Conservation (phyloP, 2,888 invertebrate genomes). For the Latheticus oryzae region DNA sequence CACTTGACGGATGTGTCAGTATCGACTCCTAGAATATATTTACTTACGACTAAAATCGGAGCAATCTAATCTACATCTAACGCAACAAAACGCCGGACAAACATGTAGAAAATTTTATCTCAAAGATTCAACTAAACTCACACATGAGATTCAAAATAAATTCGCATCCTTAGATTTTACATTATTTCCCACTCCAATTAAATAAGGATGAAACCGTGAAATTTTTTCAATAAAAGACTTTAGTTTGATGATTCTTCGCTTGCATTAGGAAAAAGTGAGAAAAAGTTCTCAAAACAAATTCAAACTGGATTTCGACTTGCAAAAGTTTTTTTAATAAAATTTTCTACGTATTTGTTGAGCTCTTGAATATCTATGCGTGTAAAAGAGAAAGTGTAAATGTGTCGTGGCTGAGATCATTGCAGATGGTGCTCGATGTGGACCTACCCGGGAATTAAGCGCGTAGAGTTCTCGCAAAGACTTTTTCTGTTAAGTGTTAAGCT, state of each 20-base stretch:
- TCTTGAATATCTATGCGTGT: slow-evolving; percentile 1
- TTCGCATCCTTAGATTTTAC: no score
- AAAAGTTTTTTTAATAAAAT: not conserved
- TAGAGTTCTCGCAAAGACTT: slow-evolving; percentile 23
- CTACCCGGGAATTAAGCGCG: slow-evolving; percentile 21
- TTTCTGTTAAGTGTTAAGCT: slow-evolving; percentile 39
- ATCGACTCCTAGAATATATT: slow-evolving; percentile 15
- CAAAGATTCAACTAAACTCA: no score
- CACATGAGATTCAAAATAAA: no score
- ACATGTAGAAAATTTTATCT: no score
- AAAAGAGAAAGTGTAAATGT: slow-evolving; percentile 11
- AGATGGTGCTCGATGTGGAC: slow-evolving; percentile 24
- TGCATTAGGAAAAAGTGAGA: no score
- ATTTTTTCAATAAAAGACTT: no score
- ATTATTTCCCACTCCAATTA: no score
- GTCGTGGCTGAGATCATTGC: slow-evolving; percentile 30
- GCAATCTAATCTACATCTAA: slow-evolving; percentile 16
- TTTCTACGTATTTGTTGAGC: not conserved
- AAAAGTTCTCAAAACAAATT: no score
- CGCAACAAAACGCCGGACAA: slow-evolving; percentile 8
- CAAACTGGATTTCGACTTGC: no score
- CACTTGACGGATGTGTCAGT: no score
- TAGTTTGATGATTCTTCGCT: no score
- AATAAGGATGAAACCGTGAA: no score
- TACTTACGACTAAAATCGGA: slow-evolving; percentile 19